phyloP scores from a whole-genome alignment of 2,113 vertebrate species.

The Crotalus viridis region DNA sequence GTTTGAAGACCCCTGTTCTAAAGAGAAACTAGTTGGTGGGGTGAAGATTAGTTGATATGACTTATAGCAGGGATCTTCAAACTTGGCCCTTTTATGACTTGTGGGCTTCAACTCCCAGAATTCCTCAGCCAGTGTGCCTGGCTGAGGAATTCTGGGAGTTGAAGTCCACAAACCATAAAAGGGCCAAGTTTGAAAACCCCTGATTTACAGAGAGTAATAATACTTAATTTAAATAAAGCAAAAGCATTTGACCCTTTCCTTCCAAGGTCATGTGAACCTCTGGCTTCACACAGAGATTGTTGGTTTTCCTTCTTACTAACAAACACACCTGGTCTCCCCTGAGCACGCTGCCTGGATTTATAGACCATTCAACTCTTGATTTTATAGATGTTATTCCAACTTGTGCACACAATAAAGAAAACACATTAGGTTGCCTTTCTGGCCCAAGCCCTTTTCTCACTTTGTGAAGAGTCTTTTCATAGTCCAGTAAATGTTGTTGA shows the following conservation, averaged over 20 bases:
- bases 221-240: neutral
- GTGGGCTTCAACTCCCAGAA: too few species aligned
- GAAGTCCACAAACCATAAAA: too few species aligned
- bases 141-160: too few species aligned
- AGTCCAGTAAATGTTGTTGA: accelerated
- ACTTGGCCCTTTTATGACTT: too few species aligned
- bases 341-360: neutral
- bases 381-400: slow-evolving; percentile 7
- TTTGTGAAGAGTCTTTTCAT: neutral
- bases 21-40: neutral
- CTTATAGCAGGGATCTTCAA: too few species aligned
- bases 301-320: neutral
- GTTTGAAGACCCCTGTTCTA: neutral
- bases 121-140: too few species aligned
- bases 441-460: accelerated
- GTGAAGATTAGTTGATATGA: neutral
- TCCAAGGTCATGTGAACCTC: neutral
- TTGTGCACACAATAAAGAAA: slow-evolving; percentile 1
- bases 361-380: neutral
- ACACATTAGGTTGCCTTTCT: neutral
- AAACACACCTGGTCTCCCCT: neutral
- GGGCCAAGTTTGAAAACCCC: too few species aligned
- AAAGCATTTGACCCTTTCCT: neutral
- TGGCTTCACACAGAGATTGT: neutral
- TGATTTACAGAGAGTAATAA: neutral